These are phyloP conservation scores for Cottus gobio DNA, from an alignment of 2,113 vertebrate genomes.

Conservation along the genomic window DNA sequence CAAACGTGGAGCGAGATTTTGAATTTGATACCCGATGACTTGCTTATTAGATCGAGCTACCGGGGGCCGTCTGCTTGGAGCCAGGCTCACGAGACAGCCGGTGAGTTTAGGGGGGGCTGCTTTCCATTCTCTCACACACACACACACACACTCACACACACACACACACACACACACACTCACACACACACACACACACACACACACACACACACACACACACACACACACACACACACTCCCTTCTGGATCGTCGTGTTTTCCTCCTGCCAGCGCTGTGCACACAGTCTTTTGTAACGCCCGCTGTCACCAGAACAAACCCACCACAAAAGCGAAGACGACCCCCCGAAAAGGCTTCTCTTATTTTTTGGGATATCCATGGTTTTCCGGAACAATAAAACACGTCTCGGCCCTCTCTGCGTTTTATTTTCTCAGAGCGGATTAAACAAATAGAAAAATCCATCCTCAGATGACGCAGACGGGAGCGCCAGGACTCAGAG, in stretches of 20 bases:
- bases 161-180: conserved; percentile 22
- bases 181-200: conserved; percentile 19
- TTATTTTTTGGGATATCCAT: conserved; percentile 27
- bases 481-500: conserved; percentile 6
- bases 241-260: conserved; percentile 38
- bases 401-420: not conserved
- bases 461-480: not conserved
- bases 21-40: conserved; percentile 67
- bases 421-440: not conserved
- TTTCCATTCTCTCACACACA: conserved; percentile 45
- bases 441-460: conserved; percentile 40
- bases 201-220: conserved; percentile 29
- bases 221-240: conserved; percentile 22
- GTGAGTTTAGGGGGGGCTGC: conserved; percentile 46
- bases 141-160: conserved; percentile 28
- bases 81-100: conserved; percentile 60
- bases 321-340: conserved; percentile 2
- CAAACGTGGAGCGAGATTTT: conserved; percentile 47
- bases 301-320: conserved; percentile 13
- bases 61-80: conserved; percentile 67
- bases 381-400: conserved; percentile 38
- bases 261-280: conserved; percentile 34
- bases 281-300: conserved; percentile 32
- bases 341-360: conserved; percentile 5
- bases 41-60: conserved; percentile 72